Evolutionary conservation across 2,888 invertebrate species (phyloP), one percentile per base, ranked within the genome.

Genomic region (Argyresthia albistria): DNA sequence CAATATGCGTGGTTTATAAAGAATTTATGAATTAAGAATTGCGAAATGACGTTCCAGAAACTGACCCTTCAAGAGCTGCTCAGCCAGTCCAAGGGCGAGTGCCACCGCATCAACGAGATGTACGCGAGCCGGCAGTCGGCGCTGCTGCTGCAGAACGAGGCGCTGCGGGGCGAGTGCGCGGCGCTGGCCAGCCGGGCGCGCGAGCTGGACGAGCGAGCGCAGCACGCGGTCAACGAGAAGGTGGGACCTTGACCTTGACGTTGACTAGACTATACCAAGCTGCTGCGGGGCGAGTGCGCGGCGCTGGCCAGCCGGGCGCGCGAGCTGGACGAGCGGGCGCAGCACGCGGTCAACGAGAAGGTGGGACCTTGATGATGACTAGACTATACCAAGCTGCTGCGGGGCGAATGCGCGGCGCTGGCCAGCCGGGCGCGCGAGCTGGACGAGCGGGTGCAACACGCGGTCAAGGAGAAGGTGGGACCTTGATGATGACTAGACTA

Each of bases 91-190:
- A 84, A 80, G 51, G 80, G 72, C 25, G 86, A 87, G 49, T 86
- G 84, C 55, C 86, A 86, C 59, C 78, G 80, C 50, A 86, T 86
- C 59, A 86, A 87, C 65, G 86, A 84, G 59, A 81, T 82, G 80
- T 87, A 86, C 60, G 80, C 83, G 9, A 58, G 69, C 25, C 66
- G 86, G 0, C 86, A 87, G 63, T 65, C 74, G 0, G 68, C 72
- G 0, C 59, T 87, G 10, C 61, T 79, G 0, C 80, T 78, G 51
- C 67, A 80, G 60, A 80, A 78, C 56, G 87, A 86, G 57, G 63
- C 69, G 0, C 60, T 83, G 45, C 65, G 67, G 51, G 60, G 72
- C 0, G 72, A 76, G 11, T 73, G 66, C 50, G 82, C 80, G 0
- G 80, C 80, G 43, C 62, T 82, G 2, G 51, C 69, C 16, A 58